Conservation (phyloP, 2,888 invertebrate species). For the Imbricaverruca yamaguchii region DNA sequence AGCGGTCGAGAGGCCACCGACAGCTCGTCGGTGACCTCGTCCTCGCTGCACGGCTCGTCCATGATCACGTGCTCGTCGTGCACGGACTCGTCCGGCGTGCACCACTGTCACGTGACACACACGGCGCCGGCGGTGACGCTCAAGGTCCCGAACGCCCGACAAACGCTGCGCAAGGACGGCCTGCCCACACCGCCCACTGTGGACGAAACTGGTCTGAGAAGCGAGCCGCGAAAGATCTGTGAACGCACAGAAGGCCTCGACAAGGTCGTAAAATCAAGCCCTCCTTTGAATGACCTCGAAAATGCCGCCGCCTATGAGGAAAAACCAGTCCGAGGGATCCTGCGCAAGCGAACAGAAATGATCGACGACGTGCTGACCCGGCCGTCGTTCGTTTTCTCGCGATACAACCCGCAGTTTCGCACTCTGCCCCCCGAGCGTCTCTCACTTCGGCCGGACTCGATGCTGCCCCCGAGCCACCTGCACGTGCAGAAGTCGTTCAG, state of each 20-base stretch:
- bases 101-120: background rate
- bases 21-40: conserved; percentile 1
- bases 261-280: too few relatives aligned
- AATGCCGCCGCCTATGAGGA: background rate
- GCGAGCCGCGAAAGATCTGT: too few relatives aligned
- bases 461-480: background rate
- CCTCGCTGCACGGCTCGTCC: background rate
- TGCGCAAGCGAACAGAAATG: background rate
- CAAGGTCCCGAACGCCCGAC: background rate
- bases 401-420: background rate
- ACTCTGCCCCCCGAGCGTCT: background rate
- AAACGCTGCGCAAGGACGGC: background rate
- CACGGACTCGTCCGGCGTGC: background rate
- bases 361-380: background rate
- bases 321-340: background rate
- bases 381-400: conserved; percentile 6
- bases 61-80: background rate
- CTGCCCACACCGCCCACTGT: background rate
- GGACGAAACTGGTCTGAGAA: too few relatives aligned
- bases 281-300: too few relatives aligned
- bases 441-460: background rate
- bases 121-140: background rate
- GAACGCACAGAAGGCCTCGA: too few relatives aligned
- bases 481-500: background rate
- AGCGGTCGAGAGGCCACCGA: conserved; percentile 1